phyloP scores from a whole-genome alignment of 2,113 vertebrate genomes.

The Daphoenositta chrysoptera region DNA sequence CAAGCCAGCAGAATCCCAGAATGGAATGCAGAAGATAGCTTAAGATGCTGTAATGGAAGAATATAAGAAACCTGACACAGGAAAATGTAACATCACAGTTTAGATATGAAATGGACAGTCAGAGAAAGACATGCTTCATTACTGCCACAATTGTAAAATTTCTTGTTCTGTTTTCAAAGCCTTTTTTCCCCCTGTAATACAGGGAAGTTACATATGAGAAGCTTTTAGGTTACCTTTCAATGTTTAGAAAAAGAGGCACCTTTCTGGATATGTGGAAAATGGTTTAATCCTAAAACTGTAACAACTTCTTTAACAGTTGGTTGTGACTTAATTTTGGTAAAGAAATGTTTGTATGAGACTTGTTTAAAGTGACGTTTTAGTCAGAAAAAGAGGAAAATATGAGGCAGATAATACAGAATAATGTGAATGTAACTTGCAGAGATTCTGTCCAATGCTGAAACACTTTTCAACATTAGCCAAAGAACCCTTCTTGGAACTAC shows the following conservation, averaged over 20 bases:
- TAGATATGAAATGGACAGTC: background rate
- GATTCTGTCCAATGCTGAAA: background rate
- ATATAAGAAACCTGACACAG: background rate
- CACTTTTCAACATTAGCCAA: background rate
- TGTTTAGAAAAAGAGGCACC: background rate
- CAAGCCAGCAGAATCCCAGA: background rate
- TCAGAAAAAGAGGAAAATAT: background rate
- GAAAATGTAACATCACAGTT: background rate
- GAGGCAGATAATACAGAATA: background rate
- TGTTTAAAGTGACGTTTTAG: background rate
- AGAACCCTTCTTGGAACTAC: background rate
- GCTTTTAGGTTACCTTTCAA: background rate
- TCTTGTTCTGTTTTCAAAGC: background rate
- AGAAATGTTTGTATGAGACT: background rate
- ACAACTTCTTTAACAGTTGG: background rate
- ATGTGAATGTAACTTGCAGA: background rate
- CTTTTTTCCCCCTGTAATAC: background rate
- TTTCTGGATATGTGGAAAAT: background rate
- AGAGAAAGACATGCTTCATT: background rate
- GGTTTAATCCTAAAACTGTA: background rate
- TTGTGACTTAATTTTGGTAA: background rate
- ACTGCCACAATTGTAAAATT: background rate
- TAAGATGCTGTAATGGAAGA: background rate
- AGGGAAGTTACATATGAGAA: background rate
- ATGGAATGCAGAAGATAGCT: background rate